Evolutionary conservation across 1,140 invertebrate genomes (phyloP).

Genomic region (Magallana gigas): DNA sequence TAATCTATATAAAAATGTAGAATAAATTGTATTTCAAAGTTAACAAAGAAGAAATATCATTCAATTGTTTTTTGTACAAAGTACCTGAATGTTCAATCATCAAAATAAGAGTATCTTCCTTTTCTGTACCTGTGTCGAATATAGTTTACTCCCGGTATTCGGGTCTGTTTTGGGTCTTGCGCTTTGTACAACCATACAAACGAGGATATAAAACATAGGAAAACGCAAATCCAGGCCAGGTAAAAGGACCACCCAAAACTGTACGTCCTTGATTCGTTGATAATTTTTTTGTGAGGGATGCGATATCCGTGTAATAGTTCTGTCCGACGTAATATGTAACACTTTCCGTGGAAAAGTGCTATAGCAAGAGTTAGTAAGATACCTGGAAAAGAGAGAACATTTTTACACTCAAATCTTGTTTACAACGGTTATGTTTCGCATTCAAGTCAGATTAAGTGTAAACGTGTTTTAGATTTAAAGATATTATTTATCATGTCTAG

Average conservation of each 20-base stretch:
- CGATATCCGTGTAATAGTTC: conserved; percentile 64
- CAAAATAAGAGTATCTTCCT: conserved; percentile 11
- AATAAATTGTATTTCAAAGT: conserved; percentile 19
- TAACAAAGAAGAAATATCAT: not conserved
- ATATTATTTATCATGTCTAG: not conserved
- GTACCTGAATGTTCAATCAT: not conserved
- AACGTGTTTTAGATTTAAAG: too few relatives aligned
- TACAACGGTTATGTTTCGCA: too few relatives aligned
- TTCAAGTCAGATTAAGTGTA: too few relatives aligned
- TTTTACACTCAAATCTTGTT: too few relatives aligned
- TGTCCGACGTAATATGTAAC: conserved; percentile 67
- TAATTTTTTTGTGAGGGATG: conserved; percentile 66
- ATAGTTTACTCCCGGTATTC: conserved; percentile 44
- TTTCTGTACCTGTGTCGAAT: conserved; percentile 46
- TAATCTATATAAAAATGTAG: not conserved
- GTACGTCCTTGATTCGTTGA: conserved; percentile 63
- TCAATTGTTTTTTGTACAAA: not conserved
- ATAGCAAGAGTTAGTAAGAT: conserved; percentile 68
- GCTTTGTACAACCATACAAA: conserved; percentile 72
- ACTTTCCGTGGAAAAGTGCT: conserved; percentile 74
- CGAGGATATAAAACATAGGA: conserved; percentile 67
- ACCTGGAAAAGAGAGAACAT: conserved; percentile 57
- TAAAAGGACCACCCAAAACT: conserved; percentile 74
- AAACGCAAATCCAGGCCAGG: conserved; percentile 74
- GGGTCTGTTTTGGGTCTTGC: conserved; percentile 58